These are phyloP conservation scores for Orthonevra nobilis DNA, from an alignment of 2,888 invertebrate species.

Conservation along the genomic window DNA sequence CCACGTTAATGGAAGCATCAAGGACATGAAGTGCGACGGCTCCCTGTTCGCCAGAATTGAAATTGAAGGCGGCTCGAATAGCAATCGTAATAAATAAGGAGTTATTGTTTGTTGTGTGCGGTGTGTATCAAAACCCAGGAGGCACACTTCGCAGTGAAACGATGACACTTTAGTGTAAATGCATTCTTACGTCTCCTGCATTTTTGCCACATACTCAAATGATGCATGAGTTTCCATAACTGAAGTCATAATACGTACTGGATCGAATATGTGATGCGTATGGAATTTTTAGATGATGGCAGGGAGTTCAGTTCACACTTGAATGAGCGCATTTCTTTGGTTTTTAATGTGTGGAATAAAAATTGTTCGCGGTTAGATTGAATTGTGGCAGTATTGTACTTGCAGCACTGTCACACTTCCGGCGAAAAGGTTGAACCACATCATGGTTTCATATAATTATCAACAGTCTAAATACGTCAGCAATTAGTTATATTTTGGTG, in stretches of 20 bases:
- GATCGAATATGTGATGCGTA: slow-evolving; percentile 34
- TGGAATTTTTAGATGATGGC: slow-evolving; percentile 24
- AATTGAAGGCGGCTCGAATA: slow-evolving; percentile 16
- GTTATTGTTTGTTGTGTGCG: slow-evolving; percentile 56
- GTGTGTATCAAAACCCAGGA: slow-evolving; percentile 58
- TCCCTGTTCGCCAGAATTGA: slow-evolving; percentile 3
- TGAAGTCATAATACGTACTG: slow-evolving; percentile 20
- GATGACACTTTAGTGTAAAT: slow-evolving; percentile 60
- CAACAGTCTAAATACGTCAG: no score
- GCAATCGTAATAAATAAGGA: slow-evolving; percentile 63
- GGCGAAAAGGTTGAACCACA: no score
- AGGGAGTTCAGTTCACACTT: slow-evolving; percentile 12
- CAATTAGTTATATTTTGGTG: no score
- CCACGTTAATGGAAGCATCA: slow-evolving; percentile 56
- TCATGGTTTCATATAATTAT: no score
- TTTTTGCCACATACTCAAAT: slow-evolving; percentile 41
- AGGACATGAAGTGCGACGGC: slow-evolving; percentile 34
- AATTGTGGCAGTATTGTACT: no score
- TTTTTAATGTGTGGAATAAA: no score
- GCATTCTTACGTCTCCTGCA: slow-evolving; percentile 44
- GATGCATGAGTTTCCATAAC: slow-evolving; percentile 28
- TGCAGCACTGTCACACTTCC: no score
- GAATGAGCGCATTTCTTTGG: no score
- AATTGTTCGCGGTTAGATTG: no score
- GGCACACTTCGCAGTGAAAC: slow-evolving; percentile 51